A percentile compares a stretch with the other conserved stretches of the same genome.
phyloP scores from a whole-genome alignment of 2,888 invertebrate species.

The Drosophila glabriapex region DNA sequence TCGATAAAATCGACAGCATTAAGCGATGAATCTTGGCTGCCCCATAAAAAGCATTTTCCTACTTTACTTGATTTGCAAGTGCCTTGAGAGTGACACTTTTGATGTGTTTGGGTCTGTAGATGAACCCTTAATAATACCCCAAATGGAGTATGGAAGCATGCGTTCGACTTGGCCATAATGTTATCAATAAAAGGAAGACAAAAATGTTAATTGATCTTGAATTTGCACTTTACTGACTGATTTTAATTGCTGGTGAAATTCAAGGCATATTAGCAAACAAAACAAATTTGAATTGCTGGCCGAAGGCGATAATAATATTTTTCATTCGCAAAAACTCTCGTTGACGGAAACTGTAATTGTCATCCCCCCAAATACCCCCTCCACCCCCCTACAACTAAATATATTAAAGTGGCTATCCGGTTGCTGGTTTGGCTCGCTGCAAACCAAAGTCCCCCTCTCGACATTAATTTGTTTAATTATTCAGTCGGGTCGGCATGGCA shows the following conservation, averaged over 20 bases:
- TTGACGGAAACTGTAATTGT: constrained; percentile 50
- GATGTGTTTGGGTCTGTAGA: background rate
- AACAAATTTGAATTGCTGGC: constrained; percentile 35
- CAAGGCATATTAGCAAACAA: constrained; percentile 17
- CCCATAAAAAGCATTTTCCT: background rate
- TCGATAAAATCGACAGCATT: background rate
- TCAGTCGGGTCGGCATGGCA: constrained; percentile 26
- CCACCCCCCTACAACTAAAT: constrained; percentile 4
- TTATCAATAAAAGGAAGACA: background rate
- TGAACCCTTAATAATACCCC: background rate
- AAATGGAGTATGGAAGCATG: background rate
- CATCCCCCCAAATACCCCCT: constrained; percentile 7
- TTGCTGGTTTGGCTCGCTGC: constrained; percentile 5
- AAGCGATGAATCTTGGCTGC: background rate
- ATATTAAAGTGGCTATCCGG: constrained; percentile 58
- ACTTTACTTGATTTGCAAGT: background rate
- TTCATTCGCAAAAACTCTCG: constrained; percentile 18
- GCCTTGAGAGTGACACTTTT: background rate
- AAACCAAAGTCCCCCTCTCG: constrained; percentile 45
- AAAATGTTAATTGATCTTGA: constrained; percentile 2
- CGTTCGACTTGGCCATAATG: background rate
- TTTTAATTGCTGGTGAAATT: constrained; percentile 18
- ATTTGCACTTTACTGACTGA: constrained; percentile 9
- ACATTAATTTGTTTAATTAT: constrained; percentile 62
- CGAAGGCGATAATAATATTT: constrained; percentile 7